Evolutionary conservation across 92 coral and sea anemone species (phyloP).

Genomic region (Nematostella vectensis): DNA sequence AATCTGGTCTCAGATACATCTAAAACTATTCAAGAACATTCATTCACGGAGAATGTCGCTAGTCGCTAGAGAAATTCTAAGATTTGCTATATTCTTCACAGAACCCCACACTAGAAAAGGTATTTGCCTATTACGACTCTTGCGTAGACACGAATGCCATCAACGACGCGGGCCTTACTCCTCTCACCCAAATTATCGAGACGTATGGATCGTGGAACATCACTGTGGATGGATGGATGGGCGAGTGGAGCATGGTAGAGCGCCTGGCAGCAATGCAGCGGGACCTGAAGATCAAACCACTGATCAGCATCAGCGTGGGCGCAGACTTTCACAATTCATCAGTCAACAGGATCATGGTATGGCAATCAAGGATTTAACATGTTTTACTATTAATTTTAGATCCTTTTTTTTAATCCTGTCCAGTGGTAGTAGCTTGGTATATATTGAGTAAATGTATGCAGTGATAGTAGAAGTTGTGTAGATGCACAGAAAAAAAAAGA

Average conservation of each 20-base stretch:
- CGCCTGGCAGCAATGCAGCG: slow-evolving; percentile 39
- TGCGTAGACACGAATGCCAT: slow-evolving; percentile 54
- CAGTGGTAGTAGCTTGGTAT: too few relatives aligned
- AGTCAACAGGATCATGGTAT: slow-evolving; percentile 61
- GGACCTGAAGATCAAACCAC: slow-evolving; percentile 48
- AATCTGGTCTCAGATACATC: too few relatives aligned
- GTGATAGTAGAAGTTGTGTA: too few relatives aligned
- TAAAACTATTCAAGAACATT: too few relatives aligned
- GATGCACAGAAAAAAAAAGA: too few relatives aligned
- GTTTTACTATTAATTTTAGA: not conserved
- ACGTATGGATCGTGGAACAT: slow-evolving; percentile 86
- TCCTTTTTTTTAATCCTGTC: too few relatives aligned
- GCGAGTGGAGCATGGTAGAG: slow-evolving; percentile 44
- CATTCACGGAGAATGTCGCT: too few relatives aligned
- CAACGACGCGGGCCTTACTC: slow-evolving; percentile 34
- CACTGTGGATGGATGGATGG: slow-evolving; percentile 50
- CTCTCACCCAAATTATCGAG: slow-evolving; percentile 32
- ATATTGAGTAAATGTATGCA: too few relatives aligned
- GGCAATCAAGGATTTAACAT: too few relatives aligned
- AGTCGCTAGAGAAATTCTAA: too few relatives aligned
- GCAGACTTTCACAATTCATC: slow-evolving; percentile 57
- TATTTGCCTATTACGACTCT: slow-evolving; percentile 56
- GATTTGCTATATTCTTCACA: too few relatives aligned
- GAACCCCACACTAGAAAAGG: slow-evolving; percentile 59
- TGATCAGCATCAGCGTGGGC: slow-evolving; percentile 28